Evolutionary conservation across 2,888 invertebrate genomes (phyloP), one percentile per base, ranked within the genome.

Genomic region (Cacoxenus indagator): DNA sequence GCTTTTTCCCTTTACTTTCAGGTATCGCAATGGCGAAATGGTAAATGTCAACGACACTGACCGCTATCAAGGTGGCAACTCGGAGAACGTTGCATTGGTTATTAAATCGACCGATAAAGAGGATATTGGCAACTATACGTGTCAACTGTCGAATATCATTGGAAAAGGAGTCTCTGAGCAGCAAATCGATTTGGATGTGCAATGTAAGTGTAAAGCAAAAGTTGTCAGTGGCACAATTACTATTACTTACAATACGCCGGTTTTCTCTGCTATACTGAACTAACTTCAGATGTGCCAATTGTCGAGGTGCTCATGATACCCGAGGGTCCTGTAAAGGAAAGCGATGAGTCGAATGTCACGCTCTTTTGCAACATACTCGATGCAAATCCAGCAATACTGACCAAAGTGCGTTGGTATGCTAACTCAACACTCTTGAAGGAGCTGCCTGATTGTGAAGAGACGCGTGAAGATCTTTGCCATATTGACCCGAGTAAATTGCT

Each of bases 121-220:
- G 0, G 97, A 97, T 87, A 92, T 93, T 88, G 97, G 96, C 64
- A 92, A 93, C 81, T 98, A 97, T 88, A 92, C 92, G 27, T 97
- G 97, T 84, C 90, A 92, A 71, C 91, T 96, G 59, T 91, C 92
- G 75, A 98, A 98, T 86, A 91, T 91, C 29, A 93, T 96, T 29
- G 96, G 95, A 4, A 90, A 92, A 61, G 92, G 93, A 9, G 91
- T 91, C 74, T 94, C 95, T 9, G 91, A 92, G n/a, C 92, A 92
- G 46, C 90, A 89, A 77, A 92, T 95, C 67, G 91, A 92, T 78
- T 92, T 97, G 65, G 93, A 95, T 85, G 94, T 96, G 8, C 90
- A 93, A 71, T 96, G 96, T 96, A 90, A 93, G 95, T 92, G 69
- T 46, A 68, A 31, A 4, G n/a, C 19, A 26, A 37, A 64, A 55